These are phyloP conservation scores for Euzetes globulus DNA, from an alignment of 2,888 invertebrate species.

Conservation along the genomic window DNA sequence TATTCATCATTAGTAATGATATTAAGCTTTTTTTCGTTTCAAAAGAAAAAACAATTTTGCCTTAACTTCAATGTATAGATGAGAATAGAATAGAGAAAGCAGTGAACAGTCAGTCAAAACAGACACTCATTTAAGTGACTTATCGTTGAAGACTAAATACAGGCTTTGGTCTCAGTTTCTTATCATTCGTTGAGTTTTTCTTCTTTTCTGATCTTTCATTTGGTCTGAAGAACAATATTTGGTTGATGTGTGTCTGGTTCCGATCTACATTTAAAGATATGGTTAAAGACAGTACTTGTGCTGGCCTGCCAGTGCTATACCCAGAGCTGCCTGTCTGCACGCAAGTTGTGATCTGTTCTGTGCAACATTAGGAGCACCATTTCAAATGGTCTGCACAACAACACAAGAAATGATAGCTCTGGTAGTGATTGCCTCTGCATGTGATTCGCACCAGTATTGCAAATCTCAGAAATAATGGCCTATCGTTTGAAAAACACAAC, in stretches of 20 bases:
- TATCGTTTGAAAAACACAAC: background rate
- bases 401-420: conserved; percentile 18
- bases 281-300: conserved; percentile 17
- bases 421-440: background rate
- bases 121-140: conserved; percentile 18
- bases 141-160: conserved; percentile 29
- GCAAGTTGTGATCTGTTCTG: conserved; percentile 25
- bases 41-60: background rate
- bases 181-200: background rate
- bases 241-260: conserved; percentile 7
- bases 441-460: background rate
- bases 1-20: conserved; percentile 2
- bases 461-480: background rate
- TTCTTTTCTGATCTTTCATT: background rate
- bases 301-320: background rate
- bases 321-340: background rate
- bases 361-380: conserved; percentile 1
- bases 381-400: background rate
- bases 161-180: background rate
- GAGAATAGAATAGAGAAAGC: background rate
- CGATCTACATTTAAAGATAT: conserved; percentile 12
- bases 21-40: background rate
- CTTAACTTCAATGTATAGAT: background rate
- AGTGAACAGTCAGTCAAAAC: conserved; percentile 23
- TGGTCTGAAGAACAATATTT: conserved; percentile 23